These are phyloP conservation scores for Garrulus glandarius DNA, from an alignment of 2,797 vertebrate species.

Conservation along the genomic window DNA sequence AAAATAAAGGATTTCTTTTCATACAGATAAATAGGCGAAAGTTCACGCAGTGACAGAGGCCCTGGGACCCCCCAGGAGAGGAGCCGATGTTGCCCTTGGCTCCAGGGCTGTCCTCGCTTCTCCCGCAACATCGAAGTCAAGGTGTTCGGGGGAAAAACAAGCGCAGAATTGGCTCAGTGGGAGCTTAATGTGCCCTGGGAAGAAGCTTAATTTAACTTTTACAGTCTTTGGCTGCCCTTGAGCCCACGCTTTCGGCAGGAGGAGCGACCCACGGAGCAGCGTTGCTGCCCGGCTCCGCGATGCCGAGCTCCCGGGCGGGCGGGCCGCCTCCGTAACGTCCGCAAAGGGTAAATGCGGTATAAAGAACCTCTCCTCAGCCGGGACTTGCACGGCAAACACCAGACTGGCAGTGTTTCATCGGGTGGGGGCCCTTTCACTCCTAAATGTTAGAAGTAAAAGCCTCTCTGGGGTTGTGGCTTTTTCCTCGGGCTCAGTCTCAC, in stretches of 20 bases:
- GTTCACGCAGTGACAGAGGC: not conserved
- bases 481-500: not conserved
- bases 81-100: not conserved
- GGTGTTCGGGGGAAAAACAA: not conserved
- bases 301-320: not conserved
- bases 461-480: not conserved
- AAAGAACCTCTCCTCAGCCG: not conserved
- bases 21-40: not conserved
- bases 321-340: not conserved
- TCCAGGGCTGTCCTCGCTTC: not conserved
- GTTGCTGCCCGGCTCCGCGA: not conserved
- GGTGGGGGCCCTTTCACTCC: not conserved
- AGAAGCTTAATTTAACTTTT: not conserved
- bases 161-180: not conserved
- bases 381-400: not conserved
- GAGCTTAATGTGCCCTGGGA: not conserved
- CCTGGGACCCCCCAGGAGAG: rapidly evolving
- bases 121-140: rapidly evolving
- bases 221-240: not conserved
- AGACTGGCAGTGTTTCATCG: not conserved
- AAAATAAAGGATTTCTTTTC: not conserved
- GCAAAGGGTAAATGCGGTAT: rapidly evolving
- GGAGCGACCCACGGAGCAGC: not conserved
- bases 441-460: conserved; percentile 53
- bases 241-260: not conserved